Evolutionary conservation across 30 jellyfish, hydroid and myxozoan species (phyloP), one percentile per base, ranked within the genome.

Genomic region (Morbakka virulenta): DNA sequence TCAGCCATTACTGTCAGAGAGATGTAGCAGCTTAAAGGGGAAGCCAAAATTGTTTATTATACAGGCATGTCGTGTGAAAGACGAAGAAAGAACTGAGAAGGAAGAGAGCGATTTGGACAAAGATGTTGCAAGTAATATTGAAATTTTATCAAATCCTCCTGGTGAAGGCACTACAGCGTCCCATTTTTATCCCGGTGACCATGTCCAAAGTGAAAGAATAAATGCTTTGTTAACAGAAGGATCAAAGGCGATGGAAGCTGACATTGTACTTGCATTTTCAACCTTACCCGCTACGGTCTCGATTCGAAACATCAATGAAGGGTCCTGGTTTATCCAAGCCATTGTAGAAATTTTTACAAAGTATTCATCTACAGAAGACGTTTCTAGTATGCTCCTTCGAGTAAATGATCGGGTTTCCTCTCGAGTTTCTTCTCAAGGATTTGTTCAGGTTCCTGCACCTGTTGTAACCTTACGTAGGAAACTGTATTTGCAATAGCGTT

Each of bases 241-340:
- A 20, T 50, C 77, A 9, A 66, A 84, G 9, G 92, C 83, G 1
- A 24, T 77, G 24, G 89, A 79, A 23, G 83, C 95, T 24, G 81
- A 89, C 50, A 64, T 89, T 13, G 36, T 89, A 20, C 52, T 89
- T 28, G 88, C 95, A n/a, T 89, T 82, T 80, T 82, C 90, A 11
- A 83, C 97, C 17, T 51, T 89, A 61, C 97, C 97, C 50, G 95
- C 95, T 14, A 83, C 77, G 20, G 94, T 67, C 23, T 84, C 97
- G 0, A 76, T 89, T 93, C 51, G 97, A 64, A 78, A 82, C 30
- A 26, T 64, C 0, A 81, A 68, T 21, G 62, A 84, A 6, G 97
- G 97, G 1, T 82, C 95, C 0, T 89, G 88, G 87, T 89, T 76
- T 64, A 82, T 83, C 52, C 85, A 77, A 35, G 88, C 95, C 3